Percentiles rank a stretch among this genome's conserved stretches.
These are phyloP conservation scores for Pithys albifrons DNA, from an alignment of 2,113 vertebrate species.

Conservation along the genomic window DNA sequence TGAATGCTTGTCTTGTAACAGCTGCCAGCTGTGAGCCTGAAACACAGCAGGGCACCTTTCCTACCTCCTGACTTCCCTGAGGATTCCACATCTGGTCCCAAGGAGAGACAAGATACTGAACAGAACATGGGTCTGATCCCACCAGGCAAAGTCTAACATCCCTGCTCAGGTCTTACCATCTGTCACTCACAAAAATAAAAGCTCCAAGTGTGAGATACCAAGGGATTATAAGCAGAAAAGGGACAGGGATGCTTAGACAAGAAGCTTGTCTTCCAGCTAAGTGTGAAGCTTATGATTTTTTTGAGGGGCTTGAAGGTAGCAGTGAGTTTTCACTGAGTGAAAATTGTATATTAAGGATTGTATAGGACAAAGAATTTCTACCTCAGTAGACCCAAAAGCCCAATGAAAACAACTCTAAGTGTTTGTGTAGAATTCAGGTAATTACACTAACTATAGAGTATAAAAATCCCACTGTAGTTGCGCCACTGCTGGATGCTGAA, in stretches of 20 bases:
- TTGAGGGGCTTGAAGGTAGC: accelerated
- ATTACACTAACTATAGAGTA: neutral
- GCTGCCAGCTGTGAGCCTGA: neutral
- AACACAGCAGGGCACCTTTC: neutral
- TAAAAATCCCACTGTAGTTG: accelerated
- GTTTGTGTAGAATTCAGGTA: neutral
- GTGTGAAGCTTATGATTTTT: neutral
- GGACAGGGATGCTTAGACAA: neutral
- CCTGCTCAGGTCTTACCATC: neutral
- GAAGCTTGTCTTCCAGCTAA: neutral
- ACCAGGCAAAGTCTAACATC: neutral
- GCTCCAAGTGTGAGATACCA: neutral
- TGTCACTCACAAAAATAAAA: neutral
- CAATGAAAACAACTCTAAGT: neutral
- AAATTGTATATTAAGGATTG: neutral
- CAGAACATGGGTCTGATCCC: neutral
- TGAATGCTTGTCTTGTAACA: neutral
- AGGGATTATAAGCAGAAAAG: neutral
- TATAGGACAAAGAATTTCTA: neutral
- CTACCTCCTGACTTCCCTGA: neutral
- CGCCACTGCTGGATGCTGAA: neutral
- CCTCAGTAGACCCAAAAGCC: neutral
- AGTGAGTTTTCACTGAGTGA: neutral
- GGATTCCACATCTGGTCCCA: neutral
- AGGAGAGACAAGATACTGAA: neutral